Evolutionary conservation across 2,113 vertebrate species (phyloP).

Genomic region (Pygoscelis antarcticus): DNA sequence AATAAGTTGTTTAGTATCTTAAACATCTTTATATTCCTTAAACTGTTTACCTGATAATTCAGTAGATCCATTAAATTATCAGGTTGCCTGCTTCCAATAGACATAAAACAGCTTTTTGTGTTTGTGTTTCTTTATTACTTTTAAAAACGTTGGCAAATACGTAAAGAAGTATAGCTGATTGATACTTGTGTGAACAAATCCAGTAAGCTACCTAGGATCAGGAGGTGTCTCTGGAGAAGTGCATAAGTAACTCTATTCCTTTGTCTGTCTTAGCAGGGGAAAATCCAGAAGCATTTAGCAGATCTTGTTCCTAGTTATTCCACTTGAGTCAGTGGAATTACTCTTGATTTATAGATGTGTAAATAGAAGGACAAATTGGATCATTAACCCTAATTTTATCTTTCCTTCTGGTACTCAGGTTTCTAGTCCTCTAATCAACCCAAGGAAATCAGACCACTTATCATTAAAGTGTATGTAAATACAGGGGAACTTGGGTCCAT

Average conservation of each 20-base stretch:
- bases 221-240: not conserved
- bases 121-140: not conserved
- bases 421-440: not conserved
- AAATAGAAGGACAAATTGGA: not conserved
- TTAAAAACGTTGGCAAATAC: not conserved
- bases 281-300: conserved; percentile 11
- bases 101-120: not conserved
- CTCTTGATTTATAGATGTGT: conserved; percentile 5
- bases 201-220: not conserved
- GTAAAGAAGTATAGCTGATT: not conserved
- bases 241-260: not conserved
- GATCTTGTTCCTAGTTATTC: conserved; percentile 27
- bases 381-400: conserved; percentile 15
- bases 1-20: not conserved
- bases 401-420: not conserved
- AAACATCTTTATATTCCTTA: not conserved
- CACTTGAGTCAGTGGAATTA: conserved; percentile 29
- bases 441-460: not conserved
- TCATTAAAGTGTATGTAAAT: not conserved
- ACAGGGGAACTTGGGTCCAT: not conserved
- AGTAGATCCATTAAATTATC: not conserved
- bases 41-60: not conserved
- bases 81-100: not conserved
- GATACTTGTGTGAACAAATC: not conserved
- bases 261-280: not conserved